These are phyloP conservation scores for Aplodontia rufa DNA, from an alignment of 2,113 vertebrate species.

Conservation along the genomic window DNA sequence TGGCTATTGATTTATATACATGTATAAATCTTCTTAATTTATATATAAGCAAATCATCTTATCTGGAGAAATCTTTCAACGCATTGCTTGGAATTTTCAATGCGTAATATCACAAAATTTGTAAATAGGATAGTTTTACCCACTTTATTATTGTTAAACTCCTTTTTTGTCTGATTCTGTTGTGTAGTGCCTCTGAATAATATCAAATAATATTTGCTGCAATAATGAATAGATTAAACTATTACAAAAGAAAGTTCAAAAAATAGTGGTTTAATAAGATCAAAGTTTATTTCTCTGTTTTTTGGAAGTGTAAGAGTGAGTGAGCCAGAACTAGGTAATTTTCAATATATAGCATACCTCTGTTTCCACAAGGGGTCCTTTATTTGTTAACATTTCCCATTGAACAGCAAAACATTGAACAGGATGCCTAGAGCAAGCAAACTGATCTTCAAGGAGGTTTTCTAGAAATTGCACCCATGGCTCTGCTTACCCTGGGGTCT, in stretches of 20 bases:
- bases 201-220: neutral
- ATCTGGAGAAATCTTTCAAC: neutral
- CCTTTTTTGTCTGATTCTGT: neutral
- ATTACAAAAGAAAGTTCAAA: neutral
- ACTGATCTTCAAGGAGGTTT: too few relatives aligned
- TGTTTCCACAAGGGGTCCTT: neutral
- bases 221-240: neutral
- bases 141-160: neutral
- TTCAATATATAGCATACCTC: neutral
- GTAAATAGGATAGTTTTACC: neutral
- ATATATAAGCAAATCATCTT: too few relatives aligned
- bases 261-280: neutral
- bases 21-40: too few relatives aligned
- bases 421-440: neutral
- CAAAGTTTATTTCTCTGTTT: neutral
- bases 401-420: neutral
- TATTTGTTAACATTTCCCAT: neutral
- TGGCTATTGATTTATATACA: neutral
- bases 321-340: neutral
- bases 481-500: too few relatives aligned
- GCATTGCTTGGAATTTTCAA: neutral
- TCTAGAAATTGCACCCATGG: too few relatives aligned
- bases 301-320: neutral
- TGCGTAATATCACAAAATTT: neutral
- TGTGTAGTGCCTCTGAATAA: neutral